phyloP scores from a whole-genome alignment of 1,140 invertebrate genomes.

The Meteorus sp. region DNA sequence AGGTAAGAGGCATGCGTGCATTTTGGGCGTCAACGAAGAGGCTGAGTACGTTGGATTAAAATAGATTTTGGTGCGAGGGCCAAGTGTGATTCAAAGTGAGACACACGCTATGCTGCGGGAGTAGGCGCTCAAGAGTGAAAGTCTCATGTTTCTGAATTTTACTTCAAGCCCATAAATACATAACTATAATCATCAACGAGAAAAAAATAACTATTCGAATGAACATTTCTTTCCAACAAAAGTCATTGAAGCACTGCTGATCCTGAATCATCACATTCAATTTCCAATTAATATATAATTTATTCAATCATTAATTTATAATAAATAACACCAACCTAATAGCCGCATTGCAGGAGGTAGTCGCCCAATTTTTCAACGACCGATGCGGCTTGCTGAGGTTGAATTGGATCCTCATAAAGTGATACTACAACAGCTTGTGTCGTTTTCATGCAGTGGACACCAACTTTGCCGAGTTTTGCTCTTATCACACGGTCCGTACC shows the following conservation, averaged over 20 bases:
- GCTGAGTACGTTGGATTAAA: conserved; percentile 7
- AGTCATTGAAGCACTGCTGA: too few species aligned
- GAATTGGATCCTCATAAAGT: conserved; percentile 91
- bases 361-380: conserved; percentile 95
- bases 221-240: too few species aligned
- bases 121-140: background rate
- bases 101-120: too few species aligned
- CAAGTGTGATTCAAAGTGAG: conserved; percentile 22
- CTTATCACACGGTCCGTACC: conserved; percentile 88
- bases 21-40: conserved; percentile 23
- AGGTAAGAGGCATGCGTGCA: conserved; percentile 13
- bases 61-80: conserved; percentile 22
- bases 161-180: conserved; percentile 1
- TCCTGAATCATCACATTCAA: too few species aligned
- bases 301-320: background rate
- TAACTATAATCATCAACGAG: background rate
- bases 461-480: conserved; percentile 87
- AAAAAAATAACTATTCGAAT: conserved; percentile 4
- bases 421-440: conserved; percentile 90
- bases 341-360: conserved; percentile 91
- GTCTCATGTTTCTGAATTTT: conserved; percentile 11
- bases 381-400: conserved; percentile 90
- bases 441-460: conserved; percentile 93
- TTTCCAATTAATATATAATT: too few species aligned
- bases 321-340: conserved; percentile 66